phyloP scores from a whole-genome alignment of 2,797 vertebrate species.

The Picus viridis region DNA sequence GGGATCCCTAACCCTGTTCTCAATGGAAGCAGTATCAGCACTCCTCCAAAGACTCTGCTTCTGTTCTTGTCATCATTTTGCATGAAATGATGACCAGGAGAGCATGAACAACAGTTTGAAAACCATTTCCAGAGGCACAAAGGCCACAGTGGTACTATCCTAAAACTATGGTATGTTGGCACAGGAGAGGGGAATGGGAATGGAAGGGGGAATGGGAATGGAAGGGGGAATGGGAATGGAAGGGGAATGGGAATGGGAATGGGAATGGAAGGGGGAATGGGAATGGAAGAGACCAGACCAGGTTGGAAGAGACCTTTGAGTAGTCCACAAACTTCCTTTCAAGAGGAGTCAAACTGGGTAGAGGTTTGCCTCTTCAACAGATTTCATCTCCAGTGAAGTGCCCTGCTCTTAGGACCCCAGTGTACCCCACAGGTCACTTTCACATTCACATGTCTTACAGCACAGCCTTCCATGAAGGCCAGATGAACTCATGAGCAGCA shows the following conservation, averaged over 20 bases:
- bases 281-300: too few relatives aligned
- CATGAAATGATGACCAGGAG: neutral
- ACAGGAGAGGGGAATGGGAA: neutral
- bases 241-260: too few relatives aligned
- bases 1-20: neutral
- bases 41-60: neutral
- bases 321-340: neutral
- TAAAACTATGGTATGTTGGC: neutral
- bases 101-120: neutral
- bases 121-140: neutral
- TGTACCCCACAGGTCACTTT: neutral
- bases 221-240: too few relatives aligned
- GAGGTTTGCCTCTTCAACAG: neutral
- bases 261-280: too few relatives aligned
- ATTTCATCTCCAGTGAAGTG: neutral
- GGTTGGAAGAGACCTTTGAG: too few relatives aligned
- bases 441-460: neutral
- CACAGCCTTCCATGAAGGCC: neutral
- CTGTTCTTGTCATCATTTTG: neutral
- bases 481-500: neutral
- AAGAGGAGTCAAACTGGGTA: neutral
- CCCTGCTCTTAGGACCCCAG: neutral
- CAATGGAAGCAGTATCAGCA: neutral
- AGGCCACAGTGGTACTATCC: neutral
- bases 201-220: too few relatives aligned